Base-by-base conservation (phyloP, 2,797 vertebrate species). In the Falco peregrinus region DNA sequence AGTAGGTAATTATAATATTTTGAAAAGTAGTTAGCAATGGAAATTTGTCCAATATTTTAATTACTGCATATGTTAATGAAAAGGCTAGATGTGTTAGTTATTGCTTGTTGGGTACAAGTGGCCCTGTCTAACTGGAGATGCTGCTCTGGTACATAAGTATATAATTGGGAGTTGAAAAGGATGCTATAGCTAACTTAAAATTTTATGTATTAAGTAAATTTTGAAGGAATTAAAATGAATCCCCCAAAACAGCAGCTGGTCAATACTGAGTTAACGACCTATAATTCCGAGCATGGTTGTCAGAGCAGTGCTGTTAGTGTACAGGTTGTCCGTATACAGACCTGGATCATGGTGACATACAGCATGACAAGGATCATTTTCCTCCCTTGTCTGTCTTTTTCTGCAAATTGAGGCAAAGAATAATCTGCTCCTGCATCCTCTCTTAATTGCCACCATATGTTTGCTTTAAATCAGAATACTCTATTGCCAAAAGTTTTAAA, bases 41-140 rank as follows among this genome's bases (percentile, higher is more conserved):
- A 57, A 54, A 25, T 37, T 31, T 26, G 13, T 41, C 51, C 4
- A 5, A 2, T 47, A 6, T 21, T 29, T 35, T 64, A 81, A 54
- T 73, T 87, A 33, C 13, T 59, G 17, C 21, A 57, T n/a, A 48
- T 64, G 24, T 59, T 59, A 68, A 16, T 51, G 82, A 57, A 41
- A 82, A 47, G 50, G 16, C 13, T 4, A 50, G 18, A 11, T 51
- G 3, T 54, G 5, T 21, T 54, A 16, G 9, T 29, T 69, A 29
- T 35, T 31, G 0, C 0, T 48, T 47, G 29, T 26, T 48, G 16
- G 8, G 22, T 67, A 9, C 0, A 0, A 33, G 10, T 48, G 51
- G 8, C 11, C 33, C 50, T 2, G 3, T 2, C 1, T 3, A 14
- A 26, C 51, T 60, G 63, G n/a, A 67, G 82, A 3, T 68, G 59